phyloP scores from a whole-genome alignment of 2,888 invertebrate genomes.

The Cheilosia vulpina region DNA sequence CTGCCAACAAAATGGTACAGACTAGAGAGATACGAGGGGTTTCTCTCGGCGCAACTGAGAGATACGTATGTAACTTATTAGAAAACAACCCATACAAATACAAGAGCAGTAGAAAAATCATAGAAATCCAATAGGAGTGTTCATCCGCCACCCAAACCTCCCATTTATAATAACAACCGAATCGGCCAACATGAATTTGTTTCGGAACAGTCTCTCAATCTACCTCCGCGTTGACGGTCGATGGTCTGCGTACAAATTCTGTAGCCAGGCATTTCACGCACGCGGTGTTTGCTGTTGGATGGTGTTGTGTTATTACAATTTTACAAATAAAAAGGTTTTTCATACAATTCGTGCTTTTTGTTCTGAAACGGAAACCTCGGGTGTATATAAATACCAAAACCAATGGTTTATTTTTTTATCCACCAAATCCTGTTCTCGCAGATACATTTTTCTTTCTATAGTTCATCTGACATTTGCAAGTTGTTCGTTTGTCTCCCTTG shows the following conservation, averaged over 20 bases:
- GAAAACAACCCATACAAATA: constrained; percentile 2
- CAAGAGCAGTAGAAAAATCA: constrained; percentile 14
- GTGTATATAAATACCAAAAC: background rate
- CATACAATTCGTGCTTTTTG: background rate
- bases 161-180: too few species aligned
- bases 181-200: constrained; percentile 50
- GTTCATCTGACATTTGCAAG: constrained; percentile 17
- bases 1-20: background rate
- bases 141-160: constrained; percentile 40
- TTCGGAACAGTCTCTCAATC: constrained; percentile 66
- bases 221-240: constrained; percentile 64
- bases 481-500: constrained; percentile 10
- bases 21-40: background rate
- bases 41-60: background rate
- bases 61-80: constrained; percentile 7
- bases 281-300: constrained; percentile 29
- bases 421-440: constrained; percentile 28
- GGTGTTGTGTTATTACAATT: constrained; percentile 6
- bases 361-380: background rate
- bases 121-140: constrained; percentile 52
- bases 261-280: constrained; percentile 24
- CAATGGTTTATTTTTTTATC: background rate
- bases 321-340: background rate
- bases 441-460: constrained; percentile 63
- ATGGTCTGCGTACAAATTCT: constrained; percentile 18